These are phyloP conservation scores for Rhinoderma darwinii DNA, from an alignment of 2,113 vertebrate species.

Conservation along the genomic window DNA sequence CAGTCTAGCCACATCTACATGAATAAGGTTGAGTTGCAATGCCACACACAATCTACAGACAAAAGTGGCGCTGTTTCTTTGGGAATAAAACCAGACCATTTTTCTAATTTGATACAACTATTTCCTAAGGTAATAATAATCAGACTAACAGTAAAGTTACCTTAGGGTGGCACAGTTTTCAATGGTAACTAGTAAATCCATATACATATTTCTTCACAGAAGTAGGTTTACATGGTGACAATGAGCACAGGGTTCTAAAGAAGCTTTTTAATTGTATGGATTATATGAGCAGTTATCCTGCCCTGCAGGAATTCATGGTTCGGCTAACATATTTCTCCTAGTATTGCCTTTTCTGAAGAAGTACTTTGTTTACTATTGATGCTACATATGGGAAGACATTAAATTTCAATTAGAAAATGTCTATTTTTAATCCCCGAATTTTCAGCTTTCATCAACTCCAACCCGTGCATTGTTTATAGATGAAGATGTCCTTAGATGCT, in stretches of 20 bases:
- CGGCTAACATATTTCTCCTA: not conserved
- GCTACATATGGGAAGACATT: not conserved
- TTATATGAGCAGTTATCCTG: not conserved
- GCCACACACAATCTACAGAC: too few species aligned
- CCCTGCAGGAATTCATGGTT: not conserved
- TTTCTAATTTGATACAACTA: too few species aligned
- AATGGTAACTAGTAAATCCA: too few species aligned
- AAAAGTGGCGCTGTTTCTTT: too few species aligned
- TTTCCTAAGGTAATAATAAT: too few species aligned
- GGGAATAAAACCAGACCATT: too few species aligned
- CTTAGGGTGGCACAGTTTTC: too few species aligned
- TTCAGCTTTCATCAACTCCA: not conserved
- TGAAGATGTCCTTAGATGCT: slow-evolving; percentile 38
- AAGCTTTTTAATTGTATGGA: not conserved
- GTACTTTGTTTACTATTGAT: slow-evolving; percentile 1
- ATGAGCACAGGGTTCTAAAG: not conserved
- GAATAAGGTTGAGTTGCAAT: too few species aligned
- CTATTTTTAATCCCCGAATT: slow-evolving; percentile 29
- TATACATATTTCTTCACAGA: too few species aligned
- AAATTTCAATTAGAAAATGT: slow-evolving; percentile 17
- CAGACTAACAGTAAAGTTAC: too few species aligned
- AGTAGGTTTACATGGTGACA: not conserved
- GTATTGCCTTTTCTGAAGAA: not conserved
- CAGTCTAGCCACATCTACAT: too few species aligned
- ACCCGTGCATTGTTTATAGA: slow-evolving; percentile 33